These are phyloP conservation scores for Diaprepes abbreviatus DNA, from an alignment of 2,888 invertebrate species.

Conservation along the genomic window DNA sequence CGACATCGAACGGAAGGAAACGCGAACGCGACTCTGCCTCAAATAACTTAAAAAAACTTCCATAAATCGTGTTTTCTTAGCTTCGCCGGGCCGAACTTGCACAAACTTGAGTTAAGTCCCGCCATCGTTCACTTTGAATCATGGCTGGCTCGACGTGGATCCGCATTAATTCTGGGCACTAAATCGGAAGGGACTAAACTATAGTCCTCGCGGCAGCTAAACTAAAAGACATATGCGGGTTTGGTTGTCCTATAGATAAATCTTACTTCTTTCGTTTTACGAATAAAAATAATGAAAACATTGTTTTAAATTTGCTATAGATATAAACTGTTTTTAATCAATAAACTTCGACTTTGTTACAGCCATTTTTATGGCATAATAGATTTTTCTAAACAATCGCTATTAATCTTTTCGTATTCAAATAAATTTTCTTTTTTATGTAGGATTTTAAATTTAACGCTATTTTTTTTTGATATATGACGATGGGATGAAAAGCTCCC, in stretches of 20 bases:
- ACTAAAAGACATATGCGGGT: constrained; percentile 46
- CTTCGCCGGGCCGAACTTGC: constrained; percentile 63
- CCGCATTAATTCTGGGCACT: constrained; percentile 62
- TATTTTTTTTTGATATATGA: too few relatives aligned
- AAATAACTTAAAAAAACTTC: constrained; percentile 62
- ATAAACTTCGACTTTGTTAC: too few relatives aligned
- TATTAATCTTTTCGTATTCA: too few relatives aligned
- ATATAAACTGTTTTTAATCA: too few relatives aligned
- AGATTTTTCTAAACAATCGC: too few relatives aligned
- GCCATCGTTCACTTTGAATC: constrained; percentile 68
- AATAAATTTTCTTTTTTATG: too few relatives aligned
- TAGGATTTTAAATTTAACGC: too few relatives aligned
- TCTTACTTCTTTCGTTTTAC: constrained; percentile 15
- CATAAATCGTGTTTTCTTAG: constrained; percentile 67
- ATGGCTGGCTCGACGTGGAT: constrained; percentile 66
- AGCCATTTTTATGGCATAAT: too few relatives aligned
- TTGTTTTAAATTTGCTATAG: too few relatives aligned
- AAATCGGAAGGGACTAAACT: constrained; percentile 48
- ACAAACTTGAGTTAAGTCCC: constrained; percentile 67
- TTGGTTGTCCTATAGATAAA: constrained; percentile 32
- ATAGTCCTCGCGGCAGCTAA: constrained; percentile 34
- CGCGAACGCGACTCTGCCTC: constrained; percentile 47
- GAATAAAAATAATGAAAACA: too few relatives aligned
- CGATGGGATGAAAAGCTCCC: too few relatives aligned
- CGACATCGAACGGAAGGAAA: constrained; percentile 67